Evolutionary conservation across 2,113 vertebrate species (phyloP), one percentile per base, ranked within the genome.

Genomic region (Aspiorhynchus laticeps): DNA sequence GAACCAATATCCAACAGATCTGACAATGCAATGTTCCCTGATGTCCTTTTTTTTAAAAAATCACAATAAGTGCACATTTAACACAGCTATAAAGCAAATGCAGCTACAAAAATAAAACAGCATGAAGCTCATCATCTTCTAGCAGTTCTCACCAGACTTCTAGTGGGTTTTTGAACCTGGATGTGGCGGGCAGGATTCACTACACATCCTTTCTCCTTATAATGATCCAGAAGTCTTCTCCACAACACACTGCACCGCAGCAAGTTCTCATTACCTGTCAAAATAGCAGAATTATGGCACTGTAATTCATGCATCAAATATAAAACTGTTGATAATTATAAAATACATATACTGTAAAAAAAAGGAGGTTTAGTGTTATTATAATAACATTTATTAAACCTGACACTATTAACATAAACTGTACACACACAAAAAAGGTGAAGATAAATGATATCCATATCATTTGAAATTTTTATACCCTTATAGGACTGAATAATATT

Each of bases 141-240:
- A 10, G 26, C 10, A 48, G n/a, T 65, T 67, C 26, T n/a, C 1
- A 1, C 11, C 33, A 61, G 31, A 61, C 3, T 63, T 19, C 51
- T 11, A 11, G 4, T 1, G 24, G 17, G 63, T 31, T 51, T 71
- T 6, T 3, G 46, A 19, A 89, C 75, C 21, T 77, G 86, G 80
- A 90, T 90, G 84, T 80, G 21, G n/a, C 67, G 8, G 15, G 86
- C 88, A 14, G 77, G 53, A 87, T 88, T 59, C 28, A 89, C 43
- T 36, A 89, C 59, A 85, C 90, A 90, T 41, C 36, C 28, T 61
- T 87, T 83, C 14, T 71, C 38, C 31, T 84, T 14, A 38, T 90
- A 90, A 77, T 90, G 89, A 26, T 38, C 41, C 75, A 90, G 75
- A 74, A 90, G 76, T 8, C 3, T 86, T 46, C 15, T 87, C 89